Evolutionary conservation across 92 coral and sea anemone genomes (phyloP), one percentile per base, ranked within the genome.

Genomic region (Micromussa lordhowensis): DNA sequence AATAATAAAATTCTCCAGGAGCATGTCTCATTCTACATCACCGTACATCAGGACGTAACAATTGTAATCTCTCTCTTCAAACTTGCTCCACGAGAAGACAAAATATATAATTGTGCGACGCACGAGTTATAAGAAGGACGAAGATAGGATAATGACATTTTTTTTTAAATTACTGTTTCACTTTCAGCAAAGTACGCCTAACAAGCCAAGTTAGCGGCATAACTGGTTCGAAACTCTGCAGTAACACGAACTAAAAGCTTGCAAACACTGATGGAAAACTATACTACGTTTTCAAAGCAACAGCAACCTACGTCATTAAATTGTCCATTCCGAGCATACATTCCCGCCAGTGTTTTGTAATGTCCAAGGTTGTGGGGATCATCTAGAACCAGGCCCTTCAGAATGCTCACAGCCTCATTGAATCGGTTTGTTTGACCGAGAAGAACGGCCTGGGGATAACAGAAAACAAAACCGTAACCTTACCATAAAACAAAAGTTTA

Each of bases 291-390:
- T 63, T 63, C 69, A 86, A 35, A 75, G 51, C 2, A 24, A 7
- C 7, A 78, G 58, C 30, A 9, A 31, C 89, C 88, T 59, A 93
- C 98, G 53, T 88, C 92, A 31, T 85, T 28, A 3, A 85, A 55
- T 61, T 91, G 82, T 51, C 95, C 90, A 68, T 88, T 81, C 79
- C 88, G 92, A 24, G 91, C 95, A 44, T 91, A 85, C 74, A 92
- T 86, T 17, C 91, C 88, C 0, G 93, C 91, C 57, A 95, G 87
- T 63, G 90, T 93, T 55, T 94, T 95, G 80, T 81, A 90, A 89
- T 95, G 95, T 54, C 78, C 93, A 6, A 86, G 88, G 72, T 95
- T 93, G 31, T 85, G 70, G 26, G 98, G 96, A 82, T 95, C 87
- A 51, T 91, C 95, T 53, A 31, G 81, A 19, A 92, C 85, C 76